Conservation (phyloP, 2,888 invertebrate species). For the Stenolophus ochropezus region DNA sequence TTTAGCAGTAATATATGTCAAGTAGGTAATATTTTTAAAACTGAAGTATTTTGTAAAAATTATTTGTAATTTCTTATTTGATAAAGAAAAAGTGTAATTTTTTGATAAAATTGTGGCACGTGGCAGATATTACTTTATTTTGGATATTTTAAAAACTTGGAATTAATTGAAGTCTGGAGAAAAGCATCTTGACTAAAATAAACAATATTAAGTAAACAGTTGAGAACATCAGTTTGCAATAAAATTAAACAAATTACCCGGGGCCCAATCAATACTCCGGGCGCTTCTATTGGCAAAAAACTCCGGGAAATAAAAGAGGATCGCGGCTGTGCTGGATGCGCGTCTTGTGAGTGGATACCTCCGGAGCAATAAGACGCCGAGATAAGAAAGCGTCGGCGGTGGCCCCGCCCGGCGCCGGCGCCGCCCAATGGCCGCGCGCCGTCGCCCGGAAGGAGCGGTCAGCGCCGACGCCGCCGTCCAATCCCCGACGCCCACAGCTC, state of each 20-base stretch:
- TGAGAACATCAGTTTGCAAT: neutral
- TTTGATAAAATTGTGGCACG: too few relatives aligned
- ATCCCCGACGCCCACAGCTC: conserved; percentile 12
- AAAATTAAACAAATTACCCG: conserved; percentile 40
- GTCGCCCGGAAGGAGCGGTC: conserved; percentile 70
- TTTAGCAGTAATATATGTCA: too few relatives aligned
- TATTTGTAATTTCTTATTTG: too few relatives aligned
- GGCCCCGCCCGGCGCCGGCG: conserved; percentile 69
- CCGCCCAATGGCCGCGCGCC: conserved; percentile 70
- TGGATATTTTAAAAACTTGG: neutral
- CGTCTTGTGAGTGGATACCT: conserved; percentile 50
- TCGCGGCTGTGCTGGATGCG: conserved; percentile 11
- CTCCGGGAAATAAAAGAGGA: conserved; percentile 24
- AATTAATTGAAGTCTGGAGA: neutral
- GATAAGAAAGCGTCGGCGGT: conserved; percentile 70
- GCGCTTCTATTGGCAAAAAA: conserved; percentile 24
- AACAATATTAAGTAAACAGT: conserved; percentile 16
- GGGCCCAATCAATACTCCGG: conserved; percentile 29
- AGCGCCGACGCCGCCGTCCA: conserved; percentile 60
- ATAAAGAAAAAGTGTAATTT: too few relatives aligned
- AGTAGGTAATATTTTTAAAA: too few relatives aligned
- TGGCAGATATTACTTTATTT: neutral
- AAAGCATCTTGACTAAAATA: neutral
- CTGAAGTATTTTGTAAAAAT: too few relatives aligned
- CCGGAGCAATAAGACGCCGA: conserved; percentile 68